Evolutionary conservation across 2,888 invertebrate species (phyloP).

Genomic region (Lordiphosa fenestrarum): DNA sequence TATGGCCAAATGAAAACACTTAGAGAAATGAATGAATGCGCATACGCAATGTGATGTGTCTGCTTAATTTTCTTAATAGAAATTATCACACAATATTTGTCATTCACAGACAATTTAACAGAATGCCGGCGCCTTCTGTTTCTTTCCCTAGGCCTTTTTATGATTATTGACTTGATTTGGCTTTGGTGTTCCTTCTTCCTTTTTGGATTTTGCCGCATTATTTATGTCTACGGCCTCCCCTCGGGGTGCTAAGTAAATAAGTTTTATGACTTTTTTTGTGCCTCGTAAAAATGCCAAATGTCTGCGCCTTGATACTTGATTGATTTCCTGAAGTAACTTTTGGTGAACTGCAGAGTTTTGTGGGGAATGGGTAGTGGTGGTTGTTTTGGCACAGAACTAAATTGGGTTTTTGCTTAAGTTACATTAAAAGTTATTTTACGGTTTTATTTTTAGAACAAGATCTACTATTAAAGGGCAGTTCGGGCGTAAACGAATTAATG

Average conservation of each 20-base stretch:
- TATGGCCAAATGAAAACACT: constrained; percentile 43
- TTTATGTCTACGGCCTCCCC: constrained; percentile 35
- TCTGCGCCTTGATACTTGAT: constrained; percentile 61
- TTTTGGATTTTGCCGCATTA: constrained; percentile 40
- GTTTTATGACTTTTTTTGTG: constrained; percentile 64
- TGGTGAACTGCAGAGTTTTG: constrained; percentile 15
- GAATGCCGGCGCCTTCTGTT: constrained; percentile 35
- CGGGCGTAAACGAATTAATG: background rate
- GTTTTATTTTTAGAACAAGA: background rate
- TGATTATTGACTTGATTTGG: constrained; percentile 60
- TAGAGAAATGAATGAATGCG: constrained; percentile 68
- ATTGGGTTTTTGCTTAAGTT: too few species aligned
- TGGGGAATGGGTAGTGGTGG: constrained; percentile 1
- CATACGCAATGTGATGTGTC: constrained; percentile 54
- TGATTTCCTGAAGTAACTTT: constrained; percentile 50
- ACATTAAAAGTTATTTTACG: too few species aligned
- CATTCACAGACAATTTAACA: constrained; percentile 73
- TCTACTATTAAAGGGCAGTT: too few species aligned
- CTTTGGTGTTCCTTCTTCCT: constrained; percentile 11
- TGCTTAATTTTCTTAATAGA: constrained; percentile 69
- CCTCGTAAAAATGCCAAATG: constrained; percentile 58
- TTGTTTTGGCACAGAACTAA: background rate
- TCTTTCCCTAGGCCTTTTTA: constrained; percentile 44
- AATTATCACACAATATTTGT: constrained; percentile 73
- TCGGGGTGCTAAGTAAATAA: constrained; percentile 67